These are phyloP conservation scores for Cheilinus undulatus DNA, from an alignment of 2,113 vertebrate species.

Conservation along the genomic window DNA sequence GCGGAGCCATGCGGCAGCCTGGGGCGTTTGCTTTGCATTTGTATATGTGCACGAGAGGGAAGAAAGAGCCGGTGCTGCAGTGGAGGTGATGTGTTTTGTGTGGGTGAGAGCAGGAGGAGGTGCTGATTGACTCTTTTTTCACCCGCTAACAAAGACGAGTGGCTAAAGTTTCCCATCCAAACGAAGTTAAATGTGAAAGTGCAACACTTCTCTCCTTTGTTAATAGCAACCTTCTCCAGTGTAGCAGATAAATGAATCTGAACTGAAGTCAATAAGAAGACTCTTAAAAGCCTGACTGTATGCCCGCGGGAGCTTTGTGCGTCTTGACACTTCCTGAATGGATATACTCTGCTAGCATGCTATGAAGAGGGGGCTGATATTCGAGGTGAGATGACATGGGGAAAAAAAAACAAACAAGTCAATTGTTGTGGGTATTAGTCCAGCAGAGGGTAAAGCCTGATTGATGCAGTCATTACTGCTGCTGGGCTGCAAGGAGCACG, in stretches of 20 bases:
- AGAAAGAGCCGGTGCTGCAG: neutral
- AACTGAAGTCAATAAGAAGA: constrained; percentile 57
- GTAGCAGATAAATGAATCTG: constrained; percentile 55
- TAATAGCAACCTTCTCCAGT: constrained; percentile 21
- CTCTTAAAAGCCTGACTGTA: constrained; percentile 43
- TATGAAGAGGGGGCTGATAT: constrained; percentile 35
- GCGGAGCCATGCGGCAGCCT: constrained; percentile 9
- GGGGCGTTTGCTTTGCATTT: constrained; percentile 38
- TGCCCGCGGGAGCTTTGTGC: constrained; percentile 13
- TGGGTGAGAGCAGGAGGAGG: constrained; percentile 14
- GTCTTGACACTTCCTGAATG: constrained; percentile 34
- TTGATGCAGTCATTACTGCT: constrained; percentile 71
- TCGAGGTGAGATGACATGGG: constrained; percentile 42
- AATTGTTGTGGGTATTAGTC: constrained; percentile 61
- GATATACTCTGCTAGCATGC: constrained; percentile 21
- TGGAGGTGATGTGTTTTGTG: constrained; percentile 28
- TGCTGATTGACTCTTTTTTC: constrained; percentile 37
- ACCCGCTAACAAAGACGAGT: constrained; percentile 64
- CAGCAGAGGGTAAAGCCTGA: constrained; percentile 62
- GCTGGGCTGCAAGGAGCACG: constrained; percentile 27
- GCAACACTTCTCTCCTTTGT: constrained; percentile 29
- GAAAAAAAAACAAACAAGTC: constrained; percentile 62
- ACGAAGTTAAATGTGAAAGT: constrained; percentile 58
- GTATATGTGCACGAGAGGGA: neutral
- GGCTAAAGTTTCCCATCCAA: constrained; percentile 54